These are phyloP conservation scores for Myotis pilosus DNA, from an alignment of 2,797 vertebrate genomes.

Conservation along the genomic window DNA sequence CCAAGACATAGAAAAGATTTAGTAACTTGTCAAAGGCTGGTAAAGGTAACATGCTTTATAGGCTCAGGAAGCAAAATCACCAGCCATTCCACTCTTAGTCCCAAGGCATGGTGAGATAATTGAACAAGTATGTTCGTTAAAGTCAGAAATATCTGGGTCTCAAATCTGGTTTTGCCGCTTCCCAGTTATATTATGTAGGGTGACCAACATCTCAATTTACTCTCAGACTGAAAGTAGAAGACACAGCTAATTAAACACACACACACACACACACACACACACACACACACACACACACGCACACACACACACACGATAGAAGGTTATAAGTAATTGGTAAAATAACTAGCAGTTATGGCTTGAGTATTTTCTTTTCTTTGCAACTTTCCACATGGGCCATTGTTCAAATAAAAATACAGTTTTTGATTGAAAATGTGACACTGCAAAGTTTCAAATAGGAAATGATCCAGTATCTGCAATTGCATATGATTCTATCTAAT, in stretches of 20 bases:
- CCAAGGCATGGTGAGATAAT: rapidly evolving
- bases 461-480: background rate
- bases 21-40: background rate
- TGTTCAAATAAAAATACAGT: background rate
- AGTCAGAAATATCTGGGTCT: background rate
- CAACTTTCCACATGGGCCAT: background rate
- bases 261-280: background rate
- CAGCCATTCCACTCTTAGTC: background rate
- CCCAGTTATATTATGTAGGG: background rate
- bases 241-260: background rate
- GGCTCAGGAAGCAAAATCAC: background rate
- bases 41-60: background rate
- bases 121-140: background rate
- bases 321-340: background rate
- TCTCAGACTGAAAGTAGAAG: background rate
- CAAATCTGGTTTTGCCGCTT: background rate
- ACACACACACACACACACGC: no score
- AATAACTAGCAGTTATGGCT: background rate
- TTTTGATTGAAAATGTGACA: background rate
- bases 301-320: background rate
- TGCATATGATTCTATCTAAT: background rate
- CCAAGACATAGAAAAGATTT: background rate
- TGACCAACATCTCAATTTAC: background rate
- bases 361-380: background rate
- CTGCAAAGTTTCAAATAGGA: background rate